phyloP scores from a whole-genome alignment of 2,888 invertebrate genomes.

The Idaea biselata region DNA sequence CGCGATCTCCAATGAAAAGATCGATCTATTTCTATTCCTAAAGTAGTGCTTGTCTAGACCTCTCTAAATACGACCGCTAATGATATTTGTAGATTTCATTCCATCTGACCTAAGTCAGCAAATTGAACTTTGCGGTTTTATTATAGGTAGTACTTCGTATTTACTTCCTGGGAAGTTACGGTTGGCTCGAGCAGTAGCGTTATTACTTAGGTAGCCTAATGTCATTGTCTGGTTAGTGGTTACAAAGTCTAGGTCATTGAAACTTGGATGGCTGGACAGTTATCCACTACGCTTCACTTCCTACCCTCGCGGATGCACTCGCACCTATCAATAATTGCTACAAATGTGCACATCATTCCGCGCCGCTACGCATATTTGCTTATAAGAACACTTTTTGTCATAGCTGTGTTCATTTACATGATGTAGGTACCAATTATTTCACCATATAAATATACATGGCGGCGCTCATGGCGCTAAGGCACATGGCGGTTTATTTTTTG shows the following conservation, averaged over 20 bases:
- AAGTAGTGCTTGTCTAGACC: no score
- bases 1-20: no score
- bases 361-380: slow-evolving; percentile 29
- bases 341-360: slow-evolving; percentile 24
- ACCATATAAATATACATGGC: not conserved
- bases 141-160: not conserved
- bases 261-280: slow-evolving; percentile 42
- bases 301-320: slow-evolving; percentile 46
- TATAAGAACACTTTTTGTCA: slow-evolving; percentile 31
- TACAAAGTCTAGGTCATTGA: slow-evolving; percentile 40
- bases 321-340: slow-evolving; percentile 49
- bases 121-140: slow-evolving; percentile 10
- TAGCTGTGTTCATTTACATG: slow-evolving; percentile 13
- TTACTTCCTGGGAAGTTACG: slow-evolving; percentile 7
- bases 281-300: slow-evolving; percentile 58
- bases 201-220: not conserved
- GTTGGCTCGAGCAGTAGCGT: slow-evolving; percentile 1
- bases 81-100: not conserved
- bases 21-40: no score
- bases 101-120: slow-evolving; percentile 8
- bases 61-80: not conserved
- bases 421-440: not conserved
- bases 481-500: no score
- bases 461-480: no score
- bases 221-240: slow-evolving; percentile 13